Conservation (phyloP, 2,888 invertebrate genomes). For the Endomychus coccineus region DNA sequence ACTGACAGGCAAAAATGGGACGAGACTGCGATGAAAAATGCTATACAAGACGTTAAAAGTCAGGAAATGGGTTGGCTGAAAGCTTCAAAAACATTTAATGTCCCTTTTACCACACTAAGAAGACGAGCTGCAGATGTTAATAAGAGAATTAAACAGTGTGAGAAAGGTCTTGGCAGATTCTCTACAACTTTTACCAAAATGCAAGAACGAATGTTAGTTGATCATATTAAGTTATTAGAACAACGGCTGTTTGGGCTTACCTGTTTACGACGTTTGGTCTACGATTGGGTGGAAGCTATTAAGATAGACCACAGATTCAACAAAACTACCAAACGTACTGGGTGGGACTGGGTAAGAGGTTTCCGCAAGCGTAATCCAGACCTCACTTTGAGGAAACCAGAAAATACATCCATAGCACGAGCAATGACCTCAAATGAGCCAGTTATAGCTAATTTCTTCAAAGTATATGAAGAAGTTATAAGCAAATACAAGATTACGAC, state of each 20-base stretch:
- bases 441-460: conserved; percentile 6
- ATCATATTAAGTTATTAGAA: conserved; percentile 4
- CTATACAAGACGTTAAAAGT: conserved; percentile 12
- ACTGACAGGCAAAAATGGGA: conserved; percentile 12
- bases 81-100: conserved; percentile 14
- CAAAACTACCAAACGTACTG: conserved; percentile 7
- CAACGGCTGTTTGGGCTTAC: conserved; percentile 10
- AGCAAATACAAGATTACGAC: conserved; percentile 1
- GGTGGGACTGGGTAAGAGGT: conserved; percentile 11
- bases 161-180: conserved; percentile 7
- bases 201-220: conserved; percentile 5
- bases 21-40: conserved; percentile 11
- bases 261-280: conserved; percentile 4
- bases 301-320: conserved; percentile 8
- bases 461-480: background rate
- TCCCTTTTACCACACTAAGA: conserved; percentile 15
- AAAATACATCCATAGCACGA: conserved; percentile 5
- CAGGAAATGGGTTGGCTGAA: conserved; percentile 15
- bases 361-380: conserved; percentile 10
- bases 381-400: conserved; percentile 4
- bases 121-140: conserved; percentile 7
- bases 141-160: conserved; percentile 6
- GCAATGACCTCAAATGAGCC: conserved; percentile 7
- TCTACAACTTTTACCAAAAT: conserved; percentile 9
- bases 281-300: conserved; percentile 9